A percentile compares a stretch with the other conserved stretches of the same genome.
These are phyloP conservation scores for Cydia strobilella DNA, from an alignment of 1,140 invertebrate species.

Conservation along the genomic window DNA sequence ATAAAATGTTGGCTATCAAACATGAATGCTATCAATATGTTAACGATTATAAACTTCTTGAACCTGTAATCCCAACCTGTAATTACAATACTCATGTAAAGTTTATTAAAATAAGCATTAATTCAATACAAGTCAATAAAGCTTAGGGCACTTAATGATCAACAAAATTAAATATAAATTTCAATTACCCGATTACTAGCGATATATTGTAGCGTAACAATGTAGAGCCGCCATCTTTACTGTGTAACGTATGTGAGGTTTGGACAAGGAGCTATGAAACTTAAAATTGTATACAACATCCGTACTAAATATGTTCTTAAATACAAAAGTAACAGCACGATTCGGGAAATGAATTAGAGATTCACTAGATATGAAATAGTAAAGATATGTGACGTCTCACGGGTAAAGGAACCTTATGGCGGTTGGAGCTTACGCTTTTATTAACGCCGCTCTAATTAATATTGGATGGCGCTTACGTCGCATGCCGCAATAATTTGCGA, in stretches of 20 bases:
- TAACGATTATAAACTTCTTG: background rate
- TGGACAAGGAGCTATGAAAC: constrained; percentile 3
- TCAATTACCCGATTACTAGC: constrained; percentile 26
- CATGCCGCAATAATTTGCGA: too few relatives aligned
- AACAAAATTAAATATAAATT: constrained; percentile 30
- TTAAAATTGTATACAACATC: background rate
- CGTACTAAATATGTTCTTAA: background rate
- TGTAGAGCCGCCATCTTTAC: constrained; percentile 11
- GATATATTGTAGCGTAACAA: constrained; percentile 19
- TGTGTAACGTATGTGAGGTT: constrained; percentile 21
- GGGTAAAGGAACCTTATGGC: too few relatives aligned
- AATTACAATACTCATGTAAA: background rate
- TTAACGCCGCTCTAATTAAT: too few relatives aligned
- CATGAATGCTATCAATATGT: too few relatives aligned
- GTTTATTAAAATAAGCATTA: background rate
- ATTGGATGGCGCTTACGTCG: too few relatives aligned
- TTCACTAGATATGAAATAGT: too few relatives aligned
- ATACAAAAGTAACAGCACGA: too few relatives aligned
- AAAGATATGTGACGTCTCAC: too few relatives aligned
- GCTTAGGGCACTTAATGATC: constrained; percentile 4
- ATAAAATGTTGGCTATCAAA: too few relatives aligned
- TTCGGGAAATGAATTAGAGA: too few relatives aligned
- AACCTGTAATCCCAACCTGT: too few relatives aligned
- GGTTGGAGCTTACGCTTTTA: too few relatives aligned
- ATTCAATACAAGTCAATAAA: constrained; percentile 3